Evolutionary conservation across 2,797 vertebrate genomes (phyloP).

Genomic region (Clarias pachynema): DNA sequence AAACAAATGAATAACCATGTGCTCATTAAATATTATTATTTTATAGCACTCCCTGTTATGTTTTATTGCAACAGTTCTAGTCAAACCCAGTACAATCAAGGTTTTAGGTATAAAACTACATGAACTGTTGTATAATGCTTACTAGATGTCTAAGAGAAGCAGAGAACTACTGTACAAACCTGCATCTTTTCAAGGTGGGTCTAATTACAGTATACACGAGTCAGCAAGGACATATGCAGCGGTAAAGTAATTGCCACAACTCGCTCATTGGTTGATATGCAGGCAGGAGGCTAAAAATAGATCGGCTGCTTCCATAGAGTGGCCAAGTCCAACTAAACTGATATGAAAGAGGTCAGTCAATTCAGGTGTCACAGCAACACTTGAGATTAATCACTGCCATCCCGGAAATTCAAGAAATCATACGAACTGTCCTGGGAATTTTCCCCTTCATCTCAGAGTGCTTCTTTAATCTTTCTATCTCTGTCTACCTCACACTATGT

Average conservation of each 20-base stretch:
- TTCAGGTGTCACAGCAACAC: conserved; percentile 22
- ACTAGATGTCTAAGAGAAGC: background rate
- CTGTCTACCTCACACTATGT: background rate
- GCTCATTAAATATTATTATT: background rate
- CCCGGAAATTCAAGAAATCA: background rate
- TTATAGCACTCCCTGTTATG: no score
- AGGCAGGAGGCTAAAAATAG: conserved; percentile 25
- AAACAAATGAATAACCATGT: background rate
- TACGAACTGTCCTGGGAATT: background rate
- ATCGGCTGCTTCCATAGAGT: background rate
- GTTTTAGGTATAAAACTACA: background rate
- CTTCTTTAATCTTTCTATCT: conserved; percentile 11
- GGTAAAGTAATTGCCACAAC: conserved; percentile 11
- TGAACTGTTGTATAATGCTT: background rate
- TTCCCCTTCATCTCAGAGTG: background rate
- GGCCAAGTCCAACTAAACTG: background rate
- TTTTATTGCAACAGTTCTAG: background rate
- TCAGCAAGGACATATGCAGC: conserved; percentile 15
- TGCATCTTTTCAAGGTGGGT: background rate
- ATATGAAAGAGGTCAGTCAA: conserved; percentile 36
- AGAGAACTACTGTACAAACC: no score
- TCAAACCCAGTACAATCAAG: no score
- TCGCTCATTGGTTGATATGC: background rate
- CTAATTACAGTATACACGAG: background rate
- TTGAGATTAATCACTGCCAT: conserved; percentile 21